A percentile compares a stretch with the other conserved stretches of the same genome.
These are phyloP conservation scores for Sweltsa coloradensis DNA, from an alignment of 1,140 invertebrate genomes.

Conservation along the genomic window DNA sequence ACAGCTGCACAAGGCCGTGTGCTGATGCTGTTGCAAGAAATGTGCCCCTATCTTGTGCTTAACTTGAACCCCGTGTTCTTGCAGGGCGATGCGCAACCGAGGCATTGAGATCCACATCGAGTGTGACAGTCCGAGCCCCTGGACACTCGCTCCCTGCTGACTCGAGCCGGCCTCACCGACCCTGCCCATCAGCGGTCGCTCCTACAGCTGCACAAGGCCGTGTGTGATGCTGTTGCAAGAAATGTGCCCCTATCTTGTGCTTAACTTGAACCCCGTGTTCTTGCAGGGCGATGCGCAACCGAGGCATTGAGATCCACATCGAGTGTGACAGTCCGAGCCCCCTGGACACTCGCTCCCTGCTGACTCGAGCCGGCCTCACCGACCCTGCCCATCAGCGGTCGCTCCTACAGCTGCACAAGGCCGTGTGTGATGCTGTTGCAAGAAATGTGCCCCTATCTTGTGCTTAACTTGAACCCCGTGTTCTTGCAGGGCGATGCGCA, in stretches of 20 bases:
- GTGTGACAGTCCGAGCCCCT: constrained; percentile 24
- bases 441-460: no score
- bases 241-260: neutral
- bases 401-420: constrained; percentile 39
- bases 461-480: no score
- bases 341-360: constrained; percentile 41
- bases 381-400: constrained; percentile 28
- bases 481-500: constrained; percentile 83
- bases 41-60: no score
- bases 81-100: constrained; percentile 91
- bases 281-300: constrained; percentile 83
- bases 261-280: neutral
- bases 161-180: neutral
- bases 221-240: neutral
- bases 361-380: constrained; percentile 36
- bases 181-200: neutral
- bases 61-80: no score
- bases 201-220: neutral
- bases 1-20: constrained; percentile 36
- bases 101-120: constrained; percentile 83
- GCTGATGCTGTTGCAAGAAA: no score
- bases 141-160: neutral
- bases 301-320: constrained; percentile 87
- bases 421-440: no score
- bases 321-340: constrained; percentile 26